These are phyloP conservation scores for Meleagris gallopavo DNA, from an alignment of 2,113 vertebrate genomes.

Conservation along the genomic window DNA sequence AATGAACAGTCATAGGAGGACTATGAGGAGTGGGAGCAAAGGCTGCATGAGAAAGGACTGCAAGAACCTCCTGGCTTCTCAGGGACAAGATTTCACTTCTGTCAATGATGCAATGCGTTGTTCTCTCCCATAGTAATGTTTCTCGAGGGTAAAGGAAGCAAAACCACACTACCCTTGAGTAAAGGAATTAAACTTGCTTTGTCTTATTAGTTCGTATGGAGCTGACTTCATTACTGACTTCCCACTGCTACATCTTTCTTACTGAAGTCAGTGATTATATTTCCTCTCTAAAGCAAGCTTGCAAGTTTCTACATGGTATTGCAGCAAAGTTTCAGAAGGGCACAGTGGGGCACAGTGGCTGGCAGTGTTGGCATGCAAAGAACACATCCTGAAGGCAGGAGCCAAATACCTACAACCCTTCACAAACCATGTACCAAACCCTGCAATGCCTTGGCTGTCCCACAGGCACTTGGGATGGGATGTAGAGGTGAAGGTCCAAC, in stretches of 20 bases:
- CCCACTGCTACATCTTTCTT: background rate
- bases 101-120: background rate
- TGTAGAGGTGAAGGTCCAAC: background rate
- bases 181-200: background rate
- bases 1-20: background rate
- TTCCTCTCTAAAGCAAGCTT: background rate
- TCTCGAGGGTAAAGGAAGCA: background rate
- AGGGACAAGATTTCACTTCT: background rate
- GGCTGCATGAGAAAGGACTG: background rate
- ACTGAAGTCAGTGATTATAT: background rate
- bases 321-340: background rate
- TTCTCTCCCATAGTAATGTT: background rate
- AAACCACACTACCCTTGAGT: background rate
- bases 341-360: accelerated
- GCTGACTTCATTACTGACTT: background rate
- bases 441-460: background rate
- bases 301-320: background rate
- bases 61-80: background rate
- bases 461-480: background rate
- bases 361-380: no score
- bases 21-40: background rate
- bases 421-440: background rate
- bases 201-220: background rate
- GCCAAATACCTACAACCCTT: background rate
- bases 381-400: background rate